Evolutionary conservation across 2,797 vertebrate species (phyloP).

Genomic region (Rhinella marina): DNA sequence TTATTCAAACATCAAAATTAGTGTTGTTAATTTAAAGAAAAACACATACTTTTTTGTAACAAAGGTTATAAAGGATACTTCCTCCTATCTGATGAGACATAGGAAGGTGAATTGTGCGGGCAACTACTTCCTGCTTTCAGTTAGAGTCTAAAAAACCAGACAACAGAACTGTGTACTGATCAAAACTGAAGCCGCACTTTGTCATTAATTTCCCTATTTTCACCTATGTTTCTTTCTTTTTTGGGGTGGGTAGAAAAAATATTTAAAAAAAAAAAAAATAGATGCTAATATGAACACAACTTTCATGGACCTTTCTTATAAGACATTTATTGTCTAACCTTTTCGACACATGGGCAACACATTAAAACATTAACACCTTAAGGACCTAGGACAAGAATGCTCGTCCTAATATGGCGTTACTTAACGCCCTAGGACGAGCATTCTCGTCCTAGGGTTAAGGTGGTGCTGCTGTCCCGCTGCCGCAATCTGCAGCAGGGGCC

Average conservation of each 20-base stretch:
- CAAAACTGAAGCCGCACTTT: not conserved
- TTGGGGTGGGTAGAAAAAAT: no score
- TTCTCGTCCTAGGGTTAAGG: no score
- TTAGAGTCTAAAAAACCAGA: not conserved
- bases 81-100: not conserved
- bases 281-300: not conserved
- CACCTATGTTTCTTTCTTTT: no score
- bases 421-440: no score
- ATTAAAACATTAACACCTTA: no score
- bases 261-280: not conserved
- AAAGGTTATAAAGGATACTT: not conserved
- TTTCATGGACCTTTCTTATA: not conserved
- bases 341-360: not conserved
- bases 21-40: not conserved
- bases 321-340: not conserved
- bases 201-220: not conserved
- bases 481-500: no score
- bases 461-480: no score
- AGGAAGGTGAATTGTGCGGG: not conserved
- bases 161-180: not conserved
- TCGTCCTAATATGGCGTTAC: no score
- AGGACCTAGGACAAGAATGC: no score
- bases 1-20: no score
- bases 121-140: not conserved
- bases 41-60: not conserved